phyloP scores from a whole-genome alignment of 2,113 vertebrate genomes.

The Myotis yumanensis region DNA sequence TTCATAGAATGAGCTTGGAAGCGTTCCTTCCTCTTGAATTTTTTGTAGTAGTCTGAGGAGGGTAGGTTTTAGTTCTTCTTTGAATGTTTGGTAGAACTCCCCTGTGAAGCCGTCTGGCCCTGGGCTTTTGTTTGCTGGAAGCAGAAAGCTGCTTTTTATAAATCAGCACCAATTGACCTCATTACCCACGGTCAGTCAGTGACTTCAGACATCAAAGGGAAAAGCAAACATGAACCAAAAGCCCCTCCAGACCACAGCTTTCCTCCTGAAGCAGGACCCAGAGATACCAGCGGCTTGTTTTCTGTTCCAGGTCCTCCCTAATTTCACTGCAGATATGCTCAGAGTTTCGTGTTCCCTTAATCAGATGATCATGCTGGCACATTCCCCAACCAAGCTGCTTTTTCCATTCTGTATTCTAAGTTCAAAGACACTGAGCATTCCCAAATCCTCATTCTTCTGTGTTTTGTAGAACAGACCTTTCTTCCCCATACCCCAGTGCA shows the following conservation, averaged over 20 bases:
- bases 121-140: too few species aligned
- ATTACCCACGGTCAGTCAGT: neutral
- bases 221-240: neutral
- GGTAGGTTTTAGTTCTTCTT: too few species aligned
- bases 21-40: too few species aligned
- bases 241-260: neutral
- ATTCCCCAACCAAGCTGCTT: neutral
- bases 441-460: neutral
- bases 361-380: conserved; percentile 20
- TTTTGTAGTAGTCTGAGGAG: too few species aligned
- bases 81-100: too few species aligned
- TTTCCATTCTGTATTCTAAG: conserved; percentile 48
- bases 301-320: neutral
- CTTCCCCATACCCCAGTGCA: neutral
- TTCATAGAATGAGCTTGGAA: too few species aligned
- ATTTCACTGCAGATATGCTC: neutral
- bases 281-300: neutral
- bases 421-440: conserved; percentile 38
- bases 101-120: too few species aligned
- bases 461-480: conserved; percentile 24
- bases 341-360: neutral
- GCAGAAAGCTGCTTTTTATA: neutral
- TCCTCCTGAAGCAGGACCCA: neutral
- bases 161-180: neutral
- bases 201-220: neutral